These are phyloP conservation scores for Poeciliopsis turrubarensis DNA, from an alignment of 2,113 vertebrate species.

Conservation along the genomic window DNA sequence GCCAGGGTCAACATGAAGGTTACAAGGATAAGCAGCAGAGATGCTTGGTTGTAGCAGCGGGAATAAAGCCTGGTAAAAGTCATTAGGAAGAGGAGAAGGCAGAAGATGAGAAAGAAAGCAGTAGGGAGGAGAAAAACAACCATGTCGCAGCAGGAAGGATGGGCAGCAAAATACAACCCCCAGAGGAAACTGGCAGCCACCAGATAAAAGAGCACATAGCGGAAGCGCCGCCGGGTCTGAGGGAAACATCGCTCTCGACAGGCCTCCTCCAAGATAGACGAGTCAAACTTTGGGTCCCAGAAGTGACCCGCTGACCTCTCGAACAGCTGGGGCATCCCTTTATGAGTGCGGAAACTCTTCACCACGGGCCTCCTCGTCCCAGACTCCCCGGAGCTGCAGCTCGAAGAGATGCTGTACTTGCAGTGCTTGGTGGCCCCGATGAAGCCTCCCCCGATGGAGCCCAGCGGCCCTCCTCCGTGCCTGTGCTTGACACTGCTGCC, in stretches of 20 bases:
- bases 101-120: conserved; percentile 85
- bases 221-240: conserved; percentile 91
- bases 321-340: conserved; percentile 91
- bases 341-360: conserved; percentile 77
- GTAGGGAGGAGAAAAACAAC: conserved; percentile 82
- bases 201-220: conserved; percentile 91
- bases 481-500: conserved; percentile 77
- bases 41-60: conserved; percentile 85
- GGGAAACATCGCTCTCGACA: conserved; percentile 94
- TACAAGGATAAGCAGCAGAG: conserved; percentile 85
- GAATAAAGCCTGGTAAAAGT: conserved; percentile 89
- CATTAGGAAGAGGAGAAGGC: conserved; percentile 86
- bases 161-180: conserved; percentile 86
- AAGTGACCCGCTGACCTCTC: conserved; percentile 91
- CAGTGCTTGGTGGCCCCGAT: conserved; percentile 85
- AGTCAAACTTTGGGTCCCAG: conserved; percentile 96
- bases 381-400: conserved; percentile 91
- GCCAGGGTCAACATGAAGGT: conserved; percentile 88
- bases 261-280: conserved; percentile 92
- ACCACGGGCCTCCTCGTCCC: conserved; percentile 76
- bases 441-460: conserved; percentile 68
- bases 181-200: conserved; percentile 85
- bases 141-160: conserved; percentile 79
- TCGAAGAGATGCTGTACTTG: conserved; percentile 95
- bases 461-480: conserved; percentile 71